Percentiles rank a stretch among this genome's conserved stretches.
Evolutionary conservation across 2,113 vertebrate genomes (phyloP).

Genomic region (Mesocricetus auratus): DNA sequence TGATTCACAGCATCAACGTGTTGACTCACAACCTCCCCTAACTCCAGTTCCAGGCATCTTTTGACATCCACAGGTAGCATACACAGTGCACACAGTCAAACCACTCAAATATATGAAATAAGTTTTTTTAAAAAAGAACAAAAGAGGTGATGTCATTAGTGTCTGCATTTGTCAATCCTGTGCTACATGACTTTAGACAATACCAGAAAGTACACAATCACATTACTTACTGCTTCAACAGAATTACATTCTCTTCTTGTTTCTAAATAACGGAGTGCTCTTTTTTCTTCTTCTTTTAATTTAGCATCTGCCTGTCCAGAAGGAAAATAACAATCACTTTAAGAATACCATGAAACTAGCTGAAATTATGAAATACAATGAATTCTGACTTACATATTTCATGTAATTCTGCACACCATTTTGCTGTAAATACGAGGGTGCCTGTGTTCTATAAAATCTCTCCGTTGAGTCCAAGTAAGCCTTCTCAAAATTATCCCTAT

Average conservation of each 20-base stretch:
- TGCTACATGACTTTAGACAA: background rate
- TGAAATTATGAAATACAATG: constrained; percentile 67
- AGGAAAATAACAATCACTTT: constrained; percentile 86
- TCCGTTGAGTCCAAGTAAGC: constrained; percentile 99
- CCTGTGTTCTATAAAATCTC: constrained; percentile 99
- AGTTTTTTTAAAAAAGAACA: background rate
- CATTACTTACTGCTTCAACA: constrained; percentile 97
- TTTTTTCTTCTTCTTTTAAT: constrained; percentile 98
- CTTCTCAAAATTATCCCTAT: constrained; percentile 99
- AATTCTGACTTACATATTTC: constrained; percentile 97
- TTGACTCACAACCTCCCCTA: background rate
- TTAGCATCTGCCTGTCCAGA: constrained; percentile 97
- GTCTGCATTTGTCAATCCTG: constrained; percentile 6
- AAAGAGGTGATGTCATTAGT: background rate
- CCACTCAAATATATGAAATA: background rate
- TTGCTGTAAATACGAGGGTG: constrained; percentile 98
- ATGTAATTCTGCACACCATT: constrained; percentile 99
- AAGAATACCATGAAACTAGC: constrained; percentile 72
- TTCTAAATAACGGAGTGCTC: constrained; percentile 97
- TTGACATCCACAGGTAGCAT: background rate
- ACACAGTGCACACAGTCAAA: background rate
- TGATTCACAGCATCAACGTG: background rate
- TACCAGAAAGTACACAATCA: constrained; percentile 36
- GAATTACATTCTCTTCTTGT: constrained; percentile 99
- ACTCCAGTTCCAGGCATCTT: background rate